phyloP scores from a whole-genome alignment of 2,797 vertebrate genomes.

The Alfaro cultratus region DNA sequence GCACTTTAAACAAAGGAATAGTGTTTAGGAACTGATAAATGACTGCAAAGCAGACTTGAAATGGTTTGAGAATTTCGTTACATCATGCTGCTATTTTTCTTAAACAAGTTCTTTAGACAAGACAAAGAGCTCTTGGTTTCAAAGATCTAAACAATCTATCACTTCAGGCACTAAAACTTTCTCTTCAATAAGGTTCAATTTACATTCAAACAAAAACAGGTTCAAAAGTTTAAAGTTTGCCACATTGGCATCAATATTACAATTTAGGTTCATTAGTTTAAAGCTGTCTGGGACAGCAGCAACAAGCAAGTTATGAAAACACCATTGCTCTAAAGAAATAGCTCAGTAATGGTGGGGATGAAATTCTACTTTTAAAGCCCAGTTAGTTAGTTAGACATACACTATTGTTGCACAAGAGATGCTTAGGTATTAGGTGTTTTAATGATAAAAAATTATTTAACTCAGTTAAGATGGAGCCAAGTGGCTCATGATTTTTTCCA shows the following conservation, averaged over 20 bases:
- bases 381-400: not conserved
- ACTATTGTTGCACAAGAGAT: not conserved
- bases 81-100: not conserved
- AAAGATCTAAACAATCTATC: not conserved
- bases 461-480: constrained; percentile 12
- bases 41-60: not conserved
- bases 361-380: not conserved
- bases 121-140: not conserved
- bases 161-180: not conserved
- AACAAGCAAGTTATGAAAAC: too few relatives aligned
- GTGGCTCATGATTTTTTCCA: constrained; percentile 34
- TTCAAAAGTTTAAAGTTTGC: not conserved
- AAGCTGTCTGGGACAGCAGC: not conserved
- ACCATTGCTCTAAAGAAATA: not conserved
- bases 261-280: not conserved
- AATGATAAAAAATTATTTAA: not conserved
- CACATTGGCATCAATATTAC: not conserved
- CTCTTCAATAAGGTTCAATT: not conserved
- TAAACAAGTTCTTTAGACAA: not conserved
- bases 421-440: constrained; percentile 21
- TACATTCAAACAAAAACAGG: not conserved
- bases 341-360: not conserved
- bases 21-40: not conserved
- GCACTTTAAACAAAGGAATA: not conserved
- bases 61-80: not conserved